Conservation (phyloP, 2,797 vertebrate genomes). For the Acrossocheilus wenchowensis region DNA sequence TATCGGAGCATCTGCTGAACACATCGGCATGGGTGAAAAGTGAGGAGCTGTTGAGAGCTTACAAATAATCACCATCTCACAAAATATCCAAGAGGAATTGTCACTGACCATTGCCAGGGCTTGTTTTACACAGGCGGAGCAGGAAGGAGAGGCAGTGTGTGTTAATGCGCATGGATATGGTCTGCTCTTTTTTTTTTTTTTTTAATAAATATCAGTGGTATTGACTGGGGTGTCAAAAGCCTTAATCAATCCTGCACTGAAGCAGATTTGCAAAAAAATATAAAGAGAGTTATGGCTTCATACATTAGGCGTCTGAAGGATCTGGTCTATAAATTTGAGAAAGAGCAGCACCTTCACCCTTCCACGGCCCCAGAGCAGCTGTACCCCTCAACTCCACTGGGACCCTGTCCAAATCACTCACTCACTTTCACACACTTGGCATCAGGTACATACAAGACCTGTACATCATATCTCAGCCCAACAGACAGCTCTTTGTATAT, state of each 20-base stretch:
- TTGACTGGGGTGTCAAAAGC: neutral
- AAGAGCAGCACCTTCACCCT: conserved; percentile 35
- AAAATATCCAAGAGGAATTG: conserved; percentile 49
- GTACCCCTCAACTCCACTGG: conserved; percentile 66
- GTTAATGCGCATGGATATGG: neutral
- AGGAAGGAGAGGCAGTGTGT: neutral
- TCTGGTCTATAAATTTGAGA: conserved; percentile 2
- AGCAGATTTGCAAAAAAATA: neutral
- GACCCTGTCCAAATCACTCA: conserved; percentile 67
- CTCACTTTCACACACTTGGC: conserved; percentile 53
- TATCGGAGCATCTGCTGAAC: conserved; percentile 35
- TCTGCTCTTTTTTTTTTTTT: neutral
- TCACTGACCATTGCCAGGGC: conserved; percentile 38
- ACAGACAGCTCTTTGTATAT: conserved; percentile 81
- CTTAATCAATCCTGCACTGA: neutral
- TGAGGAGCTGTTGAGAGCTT: conserved; percentile 53
- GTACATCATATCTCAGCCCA: conserved; percentile 75
- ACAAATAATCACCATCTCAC: conserved; percentile 51
- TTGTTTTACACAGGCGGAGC: neutral
- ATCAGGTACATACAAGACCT: conserved; percentile 65
- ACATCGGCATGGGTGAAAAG: conserved; percentile 25
- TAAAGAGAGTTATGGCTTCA: neutral
- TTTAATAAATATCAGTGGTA: conserved; percentile 1
- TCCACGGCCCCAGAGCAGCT: conserved; percentile 37
- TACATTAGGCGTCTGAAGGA: neutral